Conservation (phyloP, 2,797 vertebrate species). For the Lindbergichthys nudifrons region DNA sequence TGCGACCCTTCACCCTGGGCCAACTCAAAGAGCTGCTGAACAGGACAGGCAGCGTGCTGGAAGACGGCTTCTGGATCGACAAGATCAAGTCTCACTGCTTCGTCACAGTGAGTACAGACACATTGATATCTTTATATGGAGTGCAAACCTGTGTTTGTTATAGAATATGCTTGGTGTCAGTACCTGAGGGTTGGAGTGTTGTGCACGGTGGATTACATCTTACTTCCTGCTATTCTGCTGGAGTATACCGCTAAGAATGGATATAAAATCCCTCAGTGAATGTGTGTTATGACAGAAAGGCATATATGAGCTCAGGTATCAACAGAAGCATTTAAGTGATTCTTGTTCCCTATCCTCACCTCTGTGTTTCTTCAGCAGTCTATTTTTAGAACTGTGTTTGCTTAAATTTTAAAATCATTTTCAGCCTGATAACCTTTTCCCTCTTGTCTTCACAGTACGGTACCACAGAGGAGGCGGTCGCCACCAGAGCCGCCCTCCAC, state of each 20-base stretch:
- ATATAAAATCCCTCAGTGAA: not conserved
- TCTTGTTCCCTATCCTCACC: not conserved
- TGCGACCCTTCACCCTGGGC: constrained; percentile 92
- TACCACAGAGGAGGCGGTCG: constrained; percentile 87
- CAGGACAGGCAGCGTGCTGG: constrained; percentile 88
- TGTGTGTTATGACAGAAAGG: not conserved
- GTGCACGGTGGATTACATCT: not conserved
- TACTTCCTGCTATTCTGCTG: not conserved
- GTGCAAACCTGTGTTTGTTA: not conserved
- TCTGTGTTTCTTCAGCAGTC: not conserved
- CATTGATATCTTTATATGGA: not conserved
- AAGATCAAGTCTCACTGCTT: constrained; percentile 97
- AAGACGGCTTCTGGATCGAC: constrained; percentile 95
- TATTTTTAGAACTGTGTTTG: not conserved
- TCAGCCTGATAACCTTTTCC: not conserved
- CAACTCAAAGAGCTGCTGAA: constrained; percentile 93
- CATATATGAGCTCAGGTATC: not conserved
- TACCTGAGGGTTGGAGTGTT: not conserved
- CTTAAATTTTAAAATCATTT: not conserved
- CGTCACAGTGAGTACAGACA: constrained; percentile 86
- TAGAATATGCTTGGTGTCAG: not conserved
- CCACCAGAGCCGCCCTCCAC: constrained; percentile 90
- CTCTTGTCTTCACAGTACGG: constrained; percentile 82
- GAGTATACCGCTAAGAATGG: not conserved
- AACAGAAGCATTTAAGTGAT: not conserved